Base-by-base conservation (phyloP, 1,140 invertebrate genomes). In the Olivierus martensii region DNA sequence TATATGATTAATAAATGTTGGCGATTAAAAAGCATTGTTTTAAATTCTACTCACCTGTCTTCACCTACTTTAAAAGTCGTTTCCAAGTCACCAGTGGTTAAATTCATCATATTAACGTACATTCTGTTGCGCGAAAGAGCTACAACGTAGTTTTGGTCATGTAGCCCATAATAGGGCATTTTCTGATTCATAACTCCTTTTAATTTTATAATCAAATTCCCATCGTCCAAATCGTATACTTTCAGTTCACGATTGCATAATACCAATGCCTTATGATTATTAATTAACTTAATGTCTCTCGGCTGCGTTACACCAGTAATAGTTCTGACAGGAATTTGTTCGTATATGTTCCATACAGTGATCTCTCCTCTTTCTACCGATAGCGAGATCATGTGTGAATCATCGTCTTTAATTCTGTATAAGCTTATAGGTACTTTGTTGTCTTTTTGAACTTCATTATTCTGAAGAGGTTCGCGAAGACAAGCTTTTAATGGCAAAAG, bases 161-260 rank as follows among this genome's bases (percentile, higher is more conserved):
- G 83, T 5, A 87, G 73, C 2, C 84, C 85, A 70, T 82, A 90
- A 66, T 79, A 88, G 36, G 87, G 84, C 85, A 89, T 87, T 69
- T 88, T 87, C 64, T 89, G 84, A 72, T 89, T 89, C 83, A 91
- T 88, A 3, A 89, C 84, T 36, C 86, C 76, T 64, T 87, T 86
- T 10, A 90, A 66, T 54, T 85, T 79, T 9, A 78, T 79, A 35
- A 83, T 57, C 60, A 82, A 77, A 49, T 70, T 70, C 50, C 84
- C 85, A 65, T 77, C 74, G 63, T 87, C 77, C 12, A 90, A 68
- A 69, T 90, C 79, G 61, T 84, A 87, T 14, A 87, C 77, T 53
- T 77, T 74, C 5, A 90, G 75, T 66, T 90, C 84, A 19, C 87
- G 69, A 46, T 81, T 75, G 66, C 85, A 88, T 15, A 90, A 70